A percentile compares a stretch with the other conserved stretches of the same genome.
These are phyloP conservation scores for Andrena minutula DNA, from an alignment of 2,888 invertebrate genomes.

Conservation along the genomic window DNA sequence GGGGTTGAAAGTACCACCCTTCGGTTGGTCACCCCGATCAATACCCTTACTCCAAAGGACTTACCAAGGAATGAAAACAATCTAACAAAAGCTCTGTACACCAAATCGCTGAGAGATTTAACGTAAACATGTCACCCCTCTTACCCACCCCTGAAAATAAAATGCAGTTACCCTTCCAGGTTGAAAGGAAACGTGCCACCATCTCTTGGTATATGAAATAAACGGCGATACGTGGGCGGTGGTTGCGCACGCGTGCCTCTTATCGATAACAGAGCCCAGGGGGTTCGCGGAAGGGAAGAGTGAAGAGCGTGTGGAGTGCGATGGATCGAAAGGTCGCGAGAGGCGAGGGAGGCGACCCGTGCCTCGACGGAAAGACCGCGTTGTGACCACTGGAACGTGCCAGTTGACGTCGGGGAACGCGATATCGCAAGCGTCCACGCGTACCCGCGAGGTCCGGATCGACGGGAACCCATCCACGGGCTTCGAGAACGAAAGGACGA, in stretches of 20 bases:
- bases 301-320: background rate
- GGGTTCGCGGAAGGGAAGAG: constrained; percentile 32
- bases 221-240: constrained; percentile 54
- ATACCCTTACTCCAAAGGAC: background rate
- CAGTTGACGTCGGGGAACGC: constrained; percentile 51
- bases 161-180: too few relatives aligned
- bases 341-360: constrained; percentile 19
- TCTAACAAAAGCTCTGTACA: too few relatives aligned
- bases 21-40: background rate
- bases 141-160: too few relatives aligned
- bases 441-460: constrained; percentile 30
- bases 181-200: constrained; percentile 40
- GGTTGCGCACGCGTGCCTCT: constrained; percentile 73
- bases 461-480: background rate
- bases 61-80: too few relatives aligned
- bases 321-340: constrained; percentile 50
- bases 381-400: constrained; percentile 68
- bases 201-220: constrained; percentile 66
- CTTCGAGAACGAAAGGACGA: background rate
- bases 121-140: too few relatives aligned
- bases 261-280: constrained; percentile 66
- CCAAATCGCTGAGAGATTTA: too few relatives aligned
- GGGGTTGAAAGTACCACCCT: background rate
- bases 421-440: constrained; percentile 20
- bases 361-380: constrained; percentile 39